Percentiles rank a stretch among this genome's conserved stretches.
These are phyloP conservation scores for Dendronephthya gigantea DNA, from an alignment of 64 coral and sea anemone genomes.

Conservation along the genomic window DNA sequence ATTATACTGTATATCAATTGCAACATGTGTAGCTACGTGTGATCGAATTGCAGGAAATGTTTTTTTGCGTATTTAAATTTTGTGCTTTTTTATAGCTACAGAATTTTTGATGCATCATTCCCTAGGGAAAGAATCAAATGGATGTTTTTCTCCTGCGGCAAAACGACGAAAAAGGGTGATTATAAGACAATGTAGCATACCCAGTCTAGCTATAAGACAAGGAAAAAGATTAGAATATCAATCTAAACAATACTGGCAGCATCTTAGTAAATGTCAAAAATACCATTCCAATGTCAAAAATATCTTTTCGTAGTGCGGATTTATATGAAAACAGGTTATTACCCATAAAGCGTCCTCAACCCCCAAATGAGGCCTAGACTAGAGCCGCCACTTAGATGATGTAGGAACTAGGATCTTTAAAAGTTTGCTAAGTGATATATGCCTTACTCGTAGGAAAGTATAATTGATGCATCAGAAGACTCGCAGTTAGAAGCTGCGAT, in stretches of 20 bases:
- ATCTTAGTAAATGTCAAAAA: too few species aligned
- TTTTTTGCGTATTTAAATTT: not conserved
- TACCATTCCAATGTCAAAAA: too few species aligned
- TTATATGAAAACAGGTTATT: too few species aligned
- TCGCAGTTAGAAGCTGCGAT: slow-evolving; percentile 92
- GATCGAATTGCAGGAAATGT: too few species aligned
- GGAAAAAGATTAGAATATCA: not conserved
- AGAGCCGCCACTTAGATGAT: too few species aligned
- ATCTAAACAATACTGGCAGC: too few species aligned
- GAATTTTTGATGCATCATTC: slow-evolving; percentile 76
- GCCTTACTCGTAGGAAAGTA: slow-evolving; percentile 49
- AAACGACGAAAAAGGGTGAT: slow-evolving; percentile 80
- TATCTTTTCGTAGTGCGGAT: too few species aligned
- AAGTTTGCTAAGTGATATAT: not conserved
- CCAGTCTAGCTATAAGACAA: not conserved
- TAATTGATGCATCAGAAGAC: slow-evolving; percentile 95
- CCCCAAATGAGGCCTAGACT: too few species aligned
- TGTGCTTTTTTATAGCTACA: slow-evolving; percentile 51
- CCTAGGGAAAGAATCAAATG: slow-evolving; percentile 35
- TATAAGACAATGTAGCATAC: not conserved
- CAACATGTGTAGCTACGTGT: too few species aligned
- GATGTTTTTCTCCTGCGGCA: slow-evolving; percentile 38
- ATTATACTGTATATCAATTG: not conserved
- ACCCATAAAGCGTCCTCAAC: too few species aligned
- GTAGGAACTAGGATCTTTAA: too few species aligned